A percentile compares a stretch with the other conserved stretches of the same genome.
Conservation (phyloP, 2,888 invertebrate species). For the Ganaspis brasiliensis region DNA sequence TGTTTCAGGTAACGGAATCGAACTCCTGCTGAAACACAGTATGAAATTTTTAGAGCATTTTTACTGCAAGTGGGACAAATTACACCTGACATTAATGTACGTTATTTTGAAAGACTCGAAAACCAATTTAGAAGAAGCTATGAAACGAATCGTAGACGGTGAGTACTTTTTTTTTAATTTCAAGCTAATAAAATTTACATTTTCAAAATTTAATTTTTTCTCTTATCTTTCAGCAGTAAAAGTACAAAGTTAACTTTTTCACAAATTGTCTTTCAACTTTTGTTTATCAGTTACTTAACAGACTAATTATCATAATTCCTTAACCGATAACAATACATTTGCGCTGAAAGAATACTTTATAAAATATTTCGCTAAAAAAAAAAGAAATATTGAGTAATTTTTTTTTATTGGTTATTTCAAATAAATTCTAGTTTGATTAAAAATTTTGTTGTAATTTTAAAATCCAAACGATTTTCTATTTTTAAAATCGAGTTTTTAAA, state of each 20-base stretch:
- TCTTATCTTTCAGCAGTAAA: not conserved
- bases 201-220: no score
- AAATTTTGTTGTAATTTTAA: no score
- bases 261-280: not conserved
- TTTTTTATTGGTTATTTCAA: no score
- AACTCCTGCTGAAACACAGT: not conserved
- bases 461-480: no score
- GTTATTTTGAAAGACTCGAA: constrained; percentile 3
- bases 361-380: no score
- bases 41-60: not conserved
- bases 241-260: no score
- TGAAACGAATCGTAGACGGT: not conserved
- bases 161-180: constrained; percentile 37
- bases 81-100: constrained; percentile 19
- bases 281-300: not conserved
- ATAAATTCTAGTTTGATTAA: no score
- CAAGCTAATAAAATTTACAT: not conserved
- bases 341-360: not conserved
- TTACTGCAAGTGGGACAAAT: not conserved
- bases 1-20: constrained; percentile 6
- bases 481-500: no score
- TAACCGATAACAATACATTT: not conserved
- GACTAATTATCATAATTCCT: not conserved
- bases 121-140: not conserved
- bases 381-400: no score